Evolutionary conservation across 2,888 invertebrate genomes (phyloP), one percentile per base, ranked within the genome.

Genomic region (Sepiola atlantica): DNA sequence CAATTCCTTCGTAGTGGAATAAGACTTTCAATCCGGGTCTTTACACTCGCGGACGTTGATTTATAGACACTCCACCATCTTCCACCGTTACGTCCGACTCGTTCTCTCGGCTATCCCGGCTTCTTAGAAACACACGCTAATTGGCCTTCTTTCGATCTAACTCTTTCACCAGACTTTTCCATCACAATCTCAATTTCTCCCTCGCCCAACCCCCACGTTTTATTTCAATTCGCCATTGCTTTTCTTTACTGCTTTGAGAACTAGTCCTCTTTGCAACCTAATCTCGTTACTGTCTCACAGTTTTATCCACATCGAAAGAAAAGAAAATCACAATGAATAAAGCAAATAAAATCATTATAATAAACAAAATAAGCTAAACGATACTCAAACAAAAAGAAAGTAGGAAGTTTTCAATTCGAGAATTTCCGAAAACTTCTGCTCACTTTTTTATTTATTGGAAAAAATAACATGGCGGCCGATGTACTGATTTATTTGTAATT

Each of bases 401-500:
- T 20, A 28, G n/a, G 12, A 61, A 77, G 32, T 77, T 77, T 77
- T 32, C 77, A 77, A n/a, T 77, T 77, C n/a, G 77, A n/a, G n/a
- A 77, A 77, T 77, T 77, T 32, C 10, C n/a, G n/a, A 77, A 77
- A 77, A 77, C n/a, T 32, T 32, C n/a, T 77, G n/a, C 77, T 77
- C 14, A 12, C 10, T 77, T 77, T 77, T 77, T 77, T 77, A 77
- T 77, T 77, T 77, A 77, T 77, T 77, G 18, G 77, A 32, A 32
- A n/a, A n/a, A 77, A 77, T n/a, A 77, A 77, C 77, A 77, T 77
- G 77, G n/a, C n/a, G 77, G 77, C n/a, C 77, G 28, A 61, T 61
- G 10, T 28, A 10, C 61, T 77, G n/a, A 32, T n/a, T 32, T 77
- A 77, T 77, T 77, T n/a, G n/a, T 77, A 77, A 77, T 77, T 77